phyloP scores from a whole-genome alignment of 2,797 vertebrate genomes.

The Hafferia zeledoni region DNA sequence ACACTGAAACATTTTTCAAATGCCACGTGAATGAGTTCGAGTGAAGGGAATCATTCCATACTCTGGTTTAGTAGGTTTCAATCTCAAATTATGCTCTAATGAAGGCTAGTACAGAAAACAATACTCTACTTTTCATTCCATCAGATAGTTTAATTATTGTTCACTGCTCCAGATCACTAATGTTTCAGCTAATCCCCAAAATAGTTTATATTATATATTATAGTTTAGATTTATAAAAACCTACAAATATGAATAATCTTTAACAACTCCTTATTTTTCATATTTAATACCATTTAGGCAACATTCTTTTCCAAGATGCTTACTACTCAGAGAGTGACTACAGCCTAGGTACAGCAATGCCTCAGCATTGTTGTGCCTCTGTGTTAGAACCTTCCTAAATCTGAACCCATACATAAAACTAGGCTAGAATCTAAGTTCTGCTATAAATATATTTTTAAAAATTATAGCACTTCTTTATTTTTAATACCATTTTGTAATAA shows the following conservation, averaged over 20 bases:
- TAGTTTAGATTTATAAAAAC: background rate
- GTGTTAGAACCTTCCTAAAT: background rate
- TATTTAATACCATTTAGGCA: background rate
- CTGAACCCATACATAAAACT: background rate
- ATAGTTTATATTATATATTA: background rate
- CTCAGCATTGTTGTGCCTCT: background rate
- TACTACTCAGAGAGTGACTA: background rate
- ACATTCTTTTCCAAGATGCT: background rate
- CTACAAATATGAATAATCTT: background rate
- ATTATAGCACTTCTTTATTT: background rate
- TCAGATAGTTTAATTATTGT: background rate
- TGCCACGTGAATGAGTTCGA: rapidly evolving
- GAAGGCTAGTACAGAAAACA: background rate
- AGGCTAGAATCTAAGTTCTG: background rate
- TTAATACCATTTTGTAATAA: background rate
- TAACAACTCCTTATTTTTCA: background rate
- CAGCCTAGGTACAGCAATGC: background rate
- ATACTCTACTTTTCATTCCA: background rate
- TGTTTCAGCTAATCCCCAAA: background rate
- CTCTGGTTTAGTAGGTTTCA: background rate
- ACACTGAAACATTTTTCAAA: background rate
- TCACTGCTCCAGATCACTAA: background rate
- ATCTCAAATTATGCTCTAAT: background rate
- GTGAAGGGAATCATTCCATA: background rate
- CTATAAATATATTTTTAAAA: background rate